phyloP scores from a whole-genome alignment of 1,140 invertebrate species.

The Frieseomelitta varia region DNA sequence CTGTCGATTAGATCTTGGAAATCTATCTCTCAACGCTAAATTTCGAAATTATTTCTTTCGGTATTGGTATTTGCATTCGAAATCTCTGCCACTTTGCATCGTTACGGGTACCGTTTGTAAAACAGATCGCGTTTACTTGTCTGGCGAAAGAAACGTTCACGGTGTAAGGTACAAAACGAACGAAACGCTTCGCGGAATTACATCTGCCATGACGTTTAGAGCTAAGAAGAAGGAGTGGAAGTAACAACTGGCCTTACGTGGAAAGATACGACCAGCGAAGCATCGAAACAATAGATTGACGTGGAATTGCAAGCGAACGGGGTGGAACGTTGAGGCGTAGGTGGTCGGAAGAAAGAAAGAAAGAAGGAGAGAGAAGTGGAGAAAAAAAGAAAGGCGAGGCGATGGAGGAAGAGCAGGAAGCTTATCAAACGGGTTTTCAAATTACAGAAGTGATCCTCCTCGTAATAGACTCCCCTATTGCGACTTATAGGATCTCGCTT shows the following conservation, averaged over 20 bases:
- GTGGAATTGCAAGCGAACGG: constrained; percentile 54
- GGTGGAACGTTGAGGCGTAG: constrained; percentile 26
- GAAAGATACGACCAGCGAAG: constrained; percentile 10
- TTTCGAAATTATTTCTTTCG: no score
- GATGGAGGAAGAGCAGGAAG: constrained; percentile 34
- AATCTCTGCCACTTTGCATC: no score
- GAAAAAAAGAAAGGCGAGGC: not conserved
- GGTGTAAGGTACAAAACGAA: no score
- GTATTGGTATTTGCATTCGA: no score
- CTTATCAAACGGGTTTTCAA: constrained; percentile 72
- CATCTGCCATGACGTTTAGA: not conserved
- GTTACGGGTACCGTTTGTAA: no score
- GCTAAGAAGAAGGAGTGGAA: not conserved
- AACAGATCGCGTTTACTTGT: no score
- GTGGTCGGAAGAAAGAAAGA: constrained; percentile 18
- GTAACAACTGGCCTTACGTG: not conserved
- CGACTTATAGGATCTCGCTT: constrained; percentile 70
- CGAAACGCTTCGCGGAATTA: not conserved
- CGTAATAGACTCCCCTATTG: constrained; percentile 71
- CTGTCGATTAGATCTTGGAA: not conserved
- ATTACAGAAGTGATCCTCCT: constrained; percentile 71
- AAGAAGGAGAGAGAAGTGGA: not conserved
- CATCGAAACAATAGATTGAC: constrained; percentile 61
- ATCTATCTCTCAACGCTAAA: not conserved
- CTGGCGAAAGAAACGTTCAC: no score